Base-by-base conservation (phyloP, 2,797 vertebrate species). In the Trachurus trachurus region DNA sequence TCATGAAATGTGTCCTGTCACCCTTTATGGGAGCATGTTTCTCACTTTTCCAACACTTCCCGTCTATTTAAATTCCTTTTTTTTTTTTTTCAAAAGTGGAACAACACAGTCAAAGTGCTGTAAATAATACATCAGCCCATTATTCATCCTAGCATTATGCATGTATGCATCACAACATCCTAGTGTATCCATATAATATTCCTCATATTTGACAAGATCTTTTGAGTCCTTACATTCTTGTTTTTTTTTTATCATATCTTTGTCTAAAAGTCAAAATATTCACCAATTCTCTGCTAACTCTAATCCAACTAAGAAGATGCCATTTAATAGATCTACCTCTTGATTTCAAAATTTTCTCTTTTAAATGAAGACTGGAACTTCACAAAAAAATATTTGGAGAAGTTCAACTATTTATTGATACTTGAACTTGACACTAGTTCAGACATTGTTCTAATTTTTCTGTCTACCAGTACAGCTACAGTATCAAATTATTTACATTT, bases 1-100 rank as follows among this genome's bases (percentile, higher is more conserved):
- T 86, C 54, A 52, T 87, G 84, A 92, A 84, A 88, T 86, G 82
- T 84, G 68, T 75, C 58, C 77, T 71, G 69, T 81, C 85, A 87
- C 47, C 63, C 54, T 88, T 88, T 81, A 88, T 87, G 67, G 80
- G 78, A 79, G 53, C 59, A 50, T 74, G 72, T 69, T 74, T 86
- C 71, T 74, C 74, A 84, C 71, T 76, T 77, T 76, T 78, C 67
- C 60, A 72, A 47, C 19, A 19, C 13, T 42, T 26, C 26, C 26
- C 3, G 53, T 83, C 57, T 45, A 49, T 81, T 84, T 26, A 85
- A 82, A 88, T 71, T 69, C 67, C 58, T 37, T 77, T 81, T 68
- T 75, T 57, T 80, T 80, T 26, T 59, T 9, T 78, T 84, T 88
- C 70, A 77, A 21, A 72, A 58, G 29, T 56, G 40, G 45, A 42